Base-by-base conservation (phyloP, 2,113 vertebrate genomes). In the Turdus rufiventris region DNA sequence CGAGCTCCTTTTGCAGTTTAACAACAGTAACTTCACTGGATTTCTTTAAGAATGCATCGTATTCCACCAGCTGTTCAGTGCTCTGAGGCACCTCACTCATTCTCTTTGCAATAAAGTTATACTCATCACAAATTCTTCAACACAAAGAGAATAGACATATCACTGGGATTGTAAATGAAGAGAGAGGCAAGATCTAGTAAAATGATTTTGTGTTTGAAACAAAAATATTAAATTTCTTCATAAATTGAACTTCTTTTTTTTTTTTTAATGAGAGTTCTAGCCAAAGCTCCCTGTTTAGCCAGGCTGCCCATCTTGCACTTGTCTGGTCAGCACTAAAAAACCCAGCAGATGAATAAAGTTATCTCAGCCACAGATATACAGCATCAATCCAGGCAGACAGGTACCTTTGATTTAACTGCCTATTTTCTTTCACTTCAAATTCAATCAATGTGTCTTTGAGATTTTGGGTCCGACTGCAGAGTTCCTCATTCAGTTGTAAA, bases 41-140 rank as follows among this genome's bases (percentile, higher is more conserved):
- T 89, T 97, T 97, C 93, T 96, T 98, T 88, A 99, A 76, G 78
- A 96, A 99, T 33, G 97, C 93, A 17, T 95, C 97, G 28, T 98
- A 97, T 31, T 90, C 65, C 40, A 99, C 98, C 36, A 99, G 83
- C 45, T 99, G 97, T 60, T 98, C 96, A 5, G 98, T 99, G 87
- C 74, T 98, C 87, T 93, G 47, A 28, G 99, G 98, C 25, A 96
- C 74, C 28, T 97, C 96, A n/a, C 89, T 98, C 93, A 99, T 85
- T 75, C 89, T 98, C 54, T 98, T 95, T 4, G 97, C 98, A 29
- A 99, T 98, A 38, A 96, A 96, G 76, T 82, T 96, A 87, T 98
- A 99, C n/a, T 98, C 98, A 42, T 96, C 92, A 89, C 99, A 99
- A 91, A 99, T 98, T 74, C 99, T 99, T 77, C 20, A 65, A 85